These are phyloP conservation scores for Malthinus seriepunctatus DNA, from an alignment of 2,888 invertebrate species.

Conservation along the genomic window DNA sequence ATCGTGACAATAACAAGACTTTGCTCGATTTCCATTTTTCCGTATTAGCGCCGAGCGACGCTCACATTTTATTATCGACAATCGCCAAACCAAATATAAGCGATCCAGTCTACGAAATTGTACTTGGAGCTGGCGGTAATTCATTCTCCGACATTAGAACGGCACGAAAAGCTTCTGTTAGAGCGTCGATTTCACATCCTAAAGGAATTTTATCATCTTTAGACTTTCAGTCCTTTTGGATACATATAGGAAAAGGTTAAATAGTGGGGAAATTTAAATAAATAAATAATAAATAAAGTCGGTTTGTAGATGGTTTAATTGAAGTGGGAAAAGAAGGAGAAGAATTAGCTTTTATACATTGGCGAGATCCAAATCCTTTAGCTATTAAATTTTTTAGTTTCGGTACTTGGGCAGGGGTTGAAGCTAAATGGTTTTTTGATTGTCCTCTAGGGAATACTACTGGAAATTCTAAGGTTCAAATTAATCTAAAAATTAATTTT, in stretches of 20 bases:
- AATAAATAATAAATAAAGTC: neutral
- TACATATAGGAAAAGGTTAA: constrained; percentile 63
- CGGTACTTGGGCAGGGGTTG: constrained; percentile 67
- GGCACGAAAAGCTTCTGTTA: constrained; percentile 61
- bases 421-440: constrained; percentile 71
- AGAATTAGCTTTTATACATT: constrained; percentile 62
- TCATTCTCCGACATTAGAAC: constrained; percentile 69
- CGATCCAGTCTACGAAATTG: constrained; percentile 72
- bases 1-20: constrained; percentile 39
- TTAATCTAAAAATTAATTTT: neutral
- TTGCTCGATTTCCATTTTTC: constrained; percentile 66
- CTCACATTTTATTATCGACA: constrained; percentile 68
- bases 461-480: constrained; percentile 39
- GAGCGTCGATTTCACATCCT: constrained; percentile 58
- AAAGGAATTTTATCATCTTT: constrained; percentile 62
- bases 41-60: constrained; percentile 68
- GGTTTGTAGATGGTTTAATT: constrained; percentile 60
- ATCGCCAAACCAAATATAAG: constrained; percentile 51
- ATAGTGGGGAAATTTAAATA: too few species aligned
- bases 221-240: constrained; percentile 68
- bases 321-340: constrained; percentile 67
- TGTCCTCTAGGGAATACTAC: constrained; percentile 57
- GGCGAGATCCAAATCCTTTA: constrained; percentile 63
- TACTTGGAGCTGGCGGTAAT: constrained; percentile 74
- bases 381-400: constrained; percentile 69